These are phyloP conservation scores for Caenorhabditis angaria DNA, from an alignment of 2,888 invertebrate genomes.

Conservation along the genomic window DNA sequence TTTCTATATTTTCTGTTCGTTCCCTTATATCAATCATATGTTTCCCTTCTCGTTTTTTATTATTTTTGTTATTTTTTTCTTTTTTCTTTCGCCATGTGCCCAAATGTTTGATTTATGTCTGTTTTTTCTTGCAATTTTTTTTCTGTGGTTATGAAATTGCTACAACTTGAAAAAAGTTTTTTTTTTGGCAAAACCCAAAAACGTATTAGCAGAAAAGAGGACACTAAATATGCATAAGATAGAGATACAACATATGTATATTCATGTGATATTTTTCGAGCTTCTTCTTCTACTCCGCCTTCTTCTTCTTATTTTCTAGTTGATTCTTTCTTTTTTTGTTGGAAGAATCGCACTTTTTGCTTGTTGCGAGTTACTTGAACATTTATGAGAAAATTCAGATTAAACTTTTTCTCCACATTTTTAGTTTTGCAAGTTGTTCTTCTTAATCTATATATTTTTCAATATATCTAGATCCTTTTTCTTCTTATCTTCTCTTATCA, in stretches of 20 bases:
- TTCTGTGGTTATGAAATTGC: constrained; percentile 5
- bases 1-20: not conserved
- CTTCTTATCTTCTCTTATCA: not conserved
- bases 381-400: not conserved
- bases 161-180: too few relatives aligned
- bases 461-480: too few relatives aligned
- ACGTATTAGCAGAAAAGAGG: not conserved
- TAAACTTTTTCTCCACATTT: too few relatives aligned
- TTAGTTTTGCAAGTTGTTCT: too few relatives aligned
- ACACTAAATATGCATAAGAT: constrained; percentile 47
- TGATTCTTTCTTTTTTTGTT: constrained; percentile 2
- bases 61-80: constrained; percentile 14
- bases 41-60: constrained; percentile 5
- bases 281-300: not conserved
- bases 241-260: constrained; percentile 18
- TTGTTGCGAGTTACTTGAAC: not conserved
- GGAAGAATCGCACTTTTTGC: not conserved
- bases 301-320: constrained; percentile 6
- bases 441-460: not conserved
- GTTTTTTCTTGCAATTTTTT: constrained; percentile 10
- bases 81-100: not conserved
- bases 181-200: too few relatives aligned
- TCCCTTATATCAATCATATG: constrained; percentile 1
- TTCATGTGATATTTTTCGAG: constrained; percentile 27
- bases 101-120: not conserved